These are phyloP conservation scores for Carpatolechia fugitivella DNA, from an alignment of 2,888 invertebrate genomes.

Conservation along the genomic window DNA sequence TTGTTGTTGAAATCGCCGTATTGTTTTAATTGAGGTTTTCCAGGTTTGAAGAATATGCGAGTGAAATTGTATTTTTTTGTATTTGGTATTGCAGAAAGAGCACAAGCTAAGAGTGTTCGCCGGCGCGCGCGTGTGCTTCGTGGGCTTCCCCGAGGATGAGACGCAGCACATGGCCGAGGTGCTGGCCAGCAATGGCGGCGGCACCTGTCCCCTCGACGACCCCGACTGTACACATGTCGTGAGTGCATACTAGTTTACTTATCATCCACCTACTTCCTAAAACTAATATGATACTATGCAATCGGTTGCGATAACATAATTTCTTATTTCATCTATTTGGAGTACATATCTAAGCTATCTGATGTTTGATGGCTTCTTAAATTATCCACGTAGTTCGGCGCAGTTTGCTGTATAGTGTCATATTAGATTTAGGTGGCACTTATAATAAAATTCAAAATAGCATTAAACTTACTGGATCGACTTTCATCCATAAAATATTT, in stretches of 20 bases:
- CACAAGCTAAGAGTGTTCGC: slow-evolving; percentile 93
- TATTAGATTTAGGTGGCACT: neutral
- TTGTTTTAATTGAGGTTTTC: too few relatives aligned
- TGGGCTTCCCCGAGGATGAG: slow-evolving; percentile 94
- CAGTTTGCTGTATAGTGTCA: neutral
- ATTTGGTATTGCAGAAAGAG: slow-evolving; percentile 68
- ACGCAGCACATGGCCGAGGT: slow-evolving; percentile 95
- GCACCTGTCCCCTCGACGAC: slow-evolving; percentile 87
- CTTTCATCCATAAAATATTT: neutral
- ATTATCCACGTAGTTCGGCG: too few relatives aligned
- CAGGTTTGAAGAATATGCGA: too few relatives aligned
- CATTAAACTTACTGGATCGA: neutral
- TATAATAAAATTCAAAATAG: neutral
- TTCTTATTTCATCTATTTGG: neutral
- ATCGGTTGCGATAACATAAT: neutral
- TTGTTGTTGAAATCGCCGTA: too few relatives aligned
- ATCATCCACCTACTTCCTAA: neutral
- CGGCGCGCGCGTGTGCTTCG: slow-evolving; percentile 91
- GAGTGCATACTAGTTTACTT: slow-evolving; percentile 62
- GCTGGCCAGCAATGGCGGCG: slow-evolving; percentile 91
- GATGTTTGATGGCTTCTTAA: too few relatives aligned
- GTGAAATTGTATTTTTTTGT: neutral
- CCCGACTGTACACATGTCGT: slow-evolving; percentile 95
- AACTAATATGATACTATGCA: neutral
- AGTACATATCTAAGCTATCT: too few relatives aligned